Base-by-base conservation (phyloP, 2,113 vertebrate genomes). In the Lampris incognitus region DNA sequence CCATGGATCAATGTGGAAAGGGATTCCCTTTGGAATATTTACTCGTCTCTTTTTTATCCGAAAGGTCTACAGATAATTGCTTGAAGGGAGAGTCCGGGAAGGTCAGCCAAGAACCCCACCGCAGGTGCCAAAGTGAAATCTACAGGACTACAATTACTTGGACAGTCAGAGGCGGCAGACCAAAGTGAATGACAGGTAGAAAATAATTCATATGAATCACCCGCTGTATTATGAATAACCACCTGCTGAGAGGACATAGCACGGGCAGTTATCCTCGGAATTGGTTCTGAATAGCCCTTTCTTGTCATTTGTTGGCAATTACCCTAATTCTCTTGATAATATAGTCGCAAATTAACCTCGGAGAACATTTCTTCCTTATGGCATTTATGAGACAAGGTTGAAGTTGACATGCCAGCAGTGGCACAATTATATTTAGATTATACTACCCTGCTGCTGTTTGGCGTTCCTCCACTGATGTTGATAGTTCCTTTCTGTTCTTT, bases 111-210 rank as follows among this genome's bases (percentile, higher is more conserved):
- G 89, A 83, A 74, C 71, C 85, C 83, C 58, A 66, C 88, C 69
- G 85, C 54, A 71, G 88, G 88, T 70, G 91, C 85, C 86, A 89
- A 81, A 90, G 82, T 77, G 84, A 92, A 86, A 87, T 86, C 91
- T 87, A 74, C 89, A 84, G 86, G 84, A 90, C 89, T 90, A 89
- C 89, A 91, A 87, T 91, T 90, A 88, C 88, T 73, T 78, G 78
- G 77, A 83, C 86, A 58, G 84, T 76, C 69, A 72, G 74, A 76
- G 75, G 79, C 81, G 50, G 88, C 73, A 42, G 84, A 85, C 83
- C 87, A 74, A 77, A 87, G 90, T 91, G 89, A 93, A 86, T 91
- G 91, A 93, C 91, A 91, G 90, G 91, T 92, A 88, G 85, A 88
- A 92, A 90, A 89, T 89, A 88, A 90, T 90, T 93, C 89, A 87